Evolutionary conservation across 2,797 vertebrate genomes (phyloP).

Genomic region (Falco cherrug): DNA sequence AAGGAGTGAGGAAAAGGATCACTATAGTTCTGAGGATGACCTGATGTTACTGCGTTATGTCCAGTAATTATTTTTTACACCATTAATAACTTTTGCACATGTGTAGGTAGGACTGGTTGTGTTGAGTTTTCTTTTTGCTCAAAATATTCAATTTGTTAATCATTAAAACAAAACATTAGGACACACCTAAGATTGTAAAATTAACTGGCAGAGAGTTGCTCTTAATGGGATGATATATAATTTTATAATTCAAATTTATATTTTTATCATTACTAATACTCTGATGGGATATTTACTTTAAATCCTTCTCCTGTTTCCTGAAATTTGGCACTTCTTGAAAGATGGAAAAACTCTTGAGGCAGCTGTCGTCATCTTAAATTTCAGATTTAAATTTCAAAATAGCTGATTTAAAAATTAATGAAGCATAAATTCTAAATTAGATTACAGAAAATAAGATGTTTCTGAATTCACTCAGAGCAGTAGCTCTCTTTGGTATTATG

Average conservation of each 20-base stretch:
- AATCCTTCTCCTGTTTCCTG: background rate
- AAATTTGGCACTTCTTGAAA: background rate
- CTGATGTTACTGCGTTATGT: background rate
- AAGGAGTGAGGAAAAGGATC: background rate
- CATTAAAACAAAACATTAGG: background rate
- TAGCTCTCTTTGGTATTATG: background rate
- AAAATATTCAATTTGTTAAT: background rate
- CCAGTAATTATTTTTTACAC: background rate
- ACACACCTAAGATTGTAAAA: background rate
- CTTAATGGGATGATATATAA: background rate
- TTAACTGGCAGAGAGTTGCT: background rate
- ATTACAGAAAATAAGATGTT: background rate
- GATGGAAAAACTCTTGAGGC: background rate
- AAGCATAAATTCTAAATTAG: background rate
- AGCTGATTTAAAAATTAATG: background rate
- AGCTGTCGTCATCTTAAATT: background rate
- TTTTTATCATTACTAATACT: background rate
- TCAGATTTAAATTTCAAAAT: background rate
- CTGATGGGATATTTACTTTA: background rate
- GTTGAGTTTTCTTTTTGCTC: background rate
- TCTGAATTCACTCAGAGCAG: background rate
- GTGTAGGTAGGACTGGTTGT: background rate
- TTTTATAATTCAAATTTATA: background rate
- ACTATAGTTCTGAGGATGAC: background rate
- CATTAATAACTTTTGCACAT: constrained; percentile 1